Base-by-base conservation (phyloP, 2,797 vertebrate species). In the Lacerta viridis region DNA sequence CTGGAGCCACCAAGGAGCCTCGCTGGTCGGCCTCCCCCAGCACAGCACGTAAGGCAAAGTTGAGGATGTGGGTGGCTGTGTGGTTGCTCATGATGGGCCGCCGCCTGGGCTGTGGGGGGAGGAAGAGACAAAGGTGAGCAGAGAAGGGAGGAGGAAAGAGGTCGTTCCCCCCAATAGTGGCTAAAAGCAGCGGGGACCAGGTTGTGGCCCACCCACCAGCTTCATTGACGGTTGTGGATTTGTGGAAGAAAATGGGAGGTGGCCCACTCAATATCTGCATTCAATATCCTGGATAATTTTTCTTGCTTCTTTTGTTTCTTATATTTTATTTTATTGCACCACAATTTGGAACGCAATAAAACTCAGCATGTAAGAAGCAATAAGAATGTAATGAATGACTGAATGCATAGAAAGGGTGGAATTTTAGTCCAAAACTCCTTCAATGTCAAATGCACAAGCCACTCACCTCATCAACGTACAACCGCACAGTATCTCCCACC, bases 31-130 rank as follows among this genome's bases (percentile, higher is more conserved):
- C 99, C 92, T 99, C 99, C 0, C 99, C 99, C 69, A 99, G 93
- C 25, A 99, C 98, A 0, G 97, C 97, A 43, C 99, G 98, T 93
- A 99, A 95, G 75, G 98, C 98, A 0, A 99, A 99, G 97, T 99
- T 99, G 78, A 99, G 96, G 94, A 99, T 98, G 97, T 99, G 99
- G 0, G 99, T 99, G 82, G 98, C 98, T 0, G 99, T 99, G 96
- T 99, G 99, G 97, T 99, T 99, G 96, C 98, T 99, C 99, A 99
- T 99, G 95, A 99, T 95, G 0, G 98, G 98, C 91, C 98, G 97
- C 2, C 99, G 97, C 27, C 98, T 98, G 9, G 97, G 96, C 99
- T 99, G 95, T 7, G 20, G n/a, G 50, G 13, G 3, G 82, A 50
- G 59, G 43, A 7, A 84, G 79, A 93, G 1, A 55, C 55, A 92